Conservation (phyloP, 2,888 invertebrate species). For the Hypomecis punctinalis region DNA sequence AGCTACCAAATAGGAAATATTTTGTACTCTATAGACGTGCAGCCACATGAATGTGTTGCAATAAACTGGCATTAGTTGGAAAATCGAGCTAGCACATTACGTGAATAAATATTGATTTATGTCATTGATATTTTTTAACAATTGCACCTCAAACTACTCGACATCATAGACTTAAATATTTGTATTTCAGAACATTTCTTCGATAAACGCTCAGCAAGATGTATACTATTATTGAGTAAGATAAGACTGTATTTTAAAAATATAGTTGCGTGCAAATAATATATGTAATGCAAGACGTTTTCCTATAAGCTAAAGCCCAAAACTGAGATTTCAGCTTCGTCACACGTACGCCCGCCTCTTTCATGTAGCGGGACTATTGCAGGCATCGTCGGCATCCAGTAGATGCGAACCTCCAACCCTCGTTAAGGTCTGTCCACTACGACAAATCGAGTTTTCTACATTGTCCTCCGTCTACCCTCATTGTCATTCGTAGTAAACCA, state of each 20-base stretch:
- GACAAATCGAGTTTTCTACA: slow-evolving; percentile 67
- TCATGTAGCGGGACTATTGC: slow-evolving; percentile 63
- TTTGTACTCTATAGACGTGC: slow-evolving; percentile 14
- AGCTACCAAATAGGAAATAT: slow-evolving; percentile 24
- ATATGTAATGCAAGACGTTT: neutral
- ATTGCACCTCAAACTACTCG: too few relatives aligned
- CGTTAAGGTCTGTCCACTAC: slow-evolving; percentile 64
- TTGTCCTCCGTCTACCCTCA: slow-evolving; percentile 49
- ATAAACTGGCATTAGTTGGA: slow-evolving; percentile 7
- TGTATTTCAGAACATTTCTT: too few relatives aligned
- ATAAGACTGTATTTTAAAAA: neutral
- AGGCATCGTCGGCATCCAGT: slow-evolving; percentile 57
- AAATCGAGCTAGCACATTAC: slow-evolving; percentile 2
- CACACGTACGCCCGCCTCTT: slow-evolving; percentile 68
- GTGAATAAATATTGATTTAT: neutral
- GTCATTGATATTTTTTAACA: neutral
- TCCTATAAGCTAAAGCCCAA: slow-evolving; percentile 34
- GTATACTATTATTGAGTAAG: neutral
- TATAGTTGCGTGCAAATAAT: neutral
- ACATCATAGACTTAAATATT: too few relatives aligned
- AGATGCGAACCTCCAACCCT: slow-evolving; percentile 57
- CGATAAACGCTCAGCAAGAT: too few relatives aligned
- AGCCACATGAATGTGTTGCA: slow-evolving; percentile 14
- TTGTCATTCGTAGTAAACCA: slow-evolving; percentile 57
- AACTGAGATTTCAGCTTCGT: slow-evolving; percentile 51